These are phyloP conservation scores for Ctenicera cuprea DNA, from an alignment of 2,888 invertebrate genomes.

Conservation along the genomic window DNA sequence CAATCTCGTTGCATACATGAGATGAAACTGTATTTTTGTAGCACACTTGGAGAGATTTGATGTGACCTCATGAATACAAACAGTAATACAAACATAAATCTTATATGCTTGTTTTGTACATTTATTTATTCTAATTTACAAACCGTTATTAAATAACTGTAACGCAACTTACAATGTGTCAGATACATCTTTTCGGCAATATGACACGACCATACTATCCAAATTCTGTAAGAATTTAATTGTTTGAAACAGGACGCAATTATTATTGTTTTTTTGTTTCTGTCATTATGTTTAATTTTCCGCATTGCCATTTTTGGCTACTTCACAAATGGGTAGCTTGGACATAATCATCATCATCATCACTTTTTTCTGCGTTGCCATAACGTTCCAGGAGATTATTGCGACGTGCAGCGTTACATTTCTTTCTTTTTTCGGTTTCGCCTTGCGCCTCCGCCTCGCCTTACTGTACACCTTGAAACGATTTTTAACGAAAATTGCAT, in stretches of 20 bases:
- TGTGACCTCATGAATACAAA: conserved; percentile 20
- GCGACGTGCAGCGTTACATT: not conserved
- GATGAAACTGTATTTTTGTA: conserved; percentile 23
- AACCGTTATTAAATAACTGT: conserved; percentile 37
- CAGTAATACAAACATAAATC: conserved; percentile 28
- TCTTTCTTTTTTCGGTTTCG: conserved; percentile 22
- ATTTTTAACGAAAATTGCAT: conserved; percentile 25
- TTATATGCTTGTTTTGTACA: conserved; percentile 12
- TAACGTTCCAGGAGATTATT: not conserved
- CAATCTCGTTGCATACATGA: not conserved
- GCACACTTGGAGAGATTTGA: conserved; percentile 6
- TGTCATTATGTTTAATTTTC: too few relatives aligned
- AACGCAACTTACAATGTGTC: conserved; percentile 9
- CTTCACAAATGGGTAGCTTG: too few relatives aligned
- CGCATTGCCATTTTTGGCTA: too few relatives aligned
- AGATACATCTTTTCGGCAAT: not conserved
- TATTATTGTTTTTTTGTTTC: too few relatives aligned
- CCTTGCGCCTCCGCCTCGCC: conserved; percentile 22
- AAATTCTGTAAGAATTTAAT: not conserved
- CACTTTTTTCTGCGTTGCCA: too few relatives aligned
- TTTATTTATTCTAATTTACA: conserved; percentile 39
- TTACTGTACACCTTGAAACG: conserved; percentile 18
- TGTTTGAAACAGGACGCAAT: not conserved
- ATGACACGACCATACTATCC: not conserved
- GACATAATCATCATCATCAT: too few relatives aligned